These are phyloP conservation scores for Carassius carassius DNA, from an alignment of 2,113 vertebrate species.

Conservation along the genomic window DNA sequence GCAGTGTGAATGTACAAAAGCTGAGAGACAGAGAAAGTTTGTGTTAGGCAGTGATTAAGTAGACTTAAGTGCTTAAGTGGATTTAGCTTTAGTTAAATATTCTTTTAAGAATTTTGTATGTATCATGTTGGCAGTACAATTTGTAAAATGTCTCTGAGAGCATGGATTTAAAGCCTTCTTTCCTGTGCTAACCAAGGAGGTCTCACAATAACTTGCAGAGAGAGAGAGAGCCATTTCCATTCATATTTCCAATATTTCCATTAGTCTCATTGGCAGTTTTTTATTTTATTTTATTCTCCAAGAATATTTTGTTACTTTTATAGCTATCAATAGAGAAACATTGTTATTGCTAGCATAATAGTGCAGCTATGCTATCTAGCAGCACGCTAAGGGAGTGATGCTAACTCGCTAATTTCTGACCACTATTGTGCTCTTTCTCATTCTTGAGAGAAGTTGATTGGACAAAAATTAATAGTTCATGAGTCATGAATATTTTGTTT, in stretches of 20 bases:
- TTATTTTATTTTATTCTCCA: too few relatives aligned
- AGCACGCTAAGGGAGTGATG: too few relatives aligned
- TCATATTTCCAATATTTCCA: neutral
- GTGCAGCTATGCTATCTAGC: too few relatives aligned
- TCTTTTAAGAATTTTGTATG: neutral
- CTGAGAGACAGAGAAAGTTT: neutral
- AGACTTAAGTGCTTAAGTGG: neutral
- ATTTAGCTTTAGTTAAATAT: neutral
- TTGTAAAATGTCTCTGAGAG: neutral
- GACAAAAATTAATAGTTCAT: too few relatives aligned
- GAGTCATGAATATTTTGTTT: too few relatives aligned
- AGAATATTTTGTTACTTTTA: too few relatives aligned
- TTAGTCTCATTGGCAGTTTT: neutral
- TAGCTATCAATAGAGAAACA: too few relatives aligned
- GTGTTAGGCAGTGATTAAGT: conserved; percentile 8
- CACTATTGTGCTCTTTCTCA: too few relatives aligned
- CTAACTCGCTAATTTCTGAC: too few relatives aligned
- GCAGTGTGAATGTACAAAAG: neutral
- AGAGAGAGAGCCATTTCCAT: neutral
- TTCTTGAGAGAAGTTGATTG: too few relatives aligned
- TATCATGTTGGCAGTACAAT: neutral
- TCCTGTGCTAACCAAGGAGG: neutral
- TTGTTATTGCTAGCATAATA: too few relatives aligned
- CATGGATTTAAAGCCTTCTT: neutral
- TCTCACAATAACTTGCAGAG: neutral